A percentile compares a stretch with the other conserved stretches of the same genome.
These are phyloP conservation scores for Ciona savignyi DNA, from an alignment of 23 tunicate species.

Conservation along the genomic window DNA sequence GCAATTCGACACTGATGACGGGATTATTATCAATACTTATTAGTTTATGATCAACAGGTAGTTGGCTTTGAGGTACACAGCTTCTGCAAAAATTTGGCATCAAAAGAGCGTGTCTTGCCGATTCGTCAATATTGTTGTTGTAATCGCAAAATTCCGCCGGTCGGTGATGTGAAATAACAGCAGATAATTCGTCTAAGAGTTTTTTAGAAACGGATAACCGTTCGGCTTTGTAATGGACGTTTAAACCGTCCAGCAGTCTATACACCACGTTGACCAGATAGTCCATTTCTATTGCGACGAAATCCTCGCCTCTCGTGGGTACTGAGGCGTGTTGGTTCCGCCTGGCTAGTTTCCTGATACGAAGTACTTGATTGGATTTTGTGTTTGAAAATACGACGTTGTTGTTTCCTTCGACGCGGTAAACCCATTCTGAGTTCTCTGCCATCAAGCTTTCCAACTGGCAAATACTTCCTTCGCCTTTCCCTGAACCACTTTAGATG, in stretches of 20 bases:
- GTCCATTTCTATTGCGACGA: constrained; percentile 16
- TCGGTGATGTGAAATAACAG: constrained; percentile 5
- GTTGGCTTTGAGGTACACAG: background rate
- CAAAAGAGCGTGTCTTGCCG: constrained; percentile 18
- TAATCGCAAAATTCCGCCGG: constrained; percentile 10
- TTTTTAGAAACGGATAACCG: constrained; percentile 9
- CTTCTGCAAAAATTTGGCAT: constrained; percentile 41
- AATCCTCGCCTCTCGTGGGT: background rate
- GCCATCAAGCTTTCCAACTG: background rate
- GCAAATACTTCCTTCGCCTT: background rate
- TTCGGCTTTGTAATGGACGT: constrained; percentile 25
- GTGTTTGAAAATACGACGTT: constrained; percentile 32
- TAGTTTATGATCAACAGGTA: background rate
- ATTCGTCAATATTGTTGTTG: constrained; percentile 21
- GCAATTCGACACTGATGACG: constrained; percentile 42
- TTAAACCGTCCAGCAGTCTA: constrained; percentile 17
- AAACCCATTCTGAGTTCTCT: constrained; percentile 22
- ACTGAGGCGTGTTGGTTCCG: background rate
- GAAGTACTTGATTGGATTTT: constrained; percentile 10
- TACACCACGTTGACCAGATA: constrained; percentile 40
- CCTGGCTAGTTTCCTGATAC: constrained; percentile 27
- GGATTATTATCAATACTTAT: constrained; percentile 1
- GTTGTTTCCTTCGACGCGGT: constrained; percentile 46
- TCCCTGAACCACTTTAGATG: background rate
- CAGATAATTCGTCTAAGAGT: constrained; percentile 16